phyloP scores from a whole-genome alignment of 1,140 invertebrate genomes.

The Trichomalopsis sarcophagae region DNA sequence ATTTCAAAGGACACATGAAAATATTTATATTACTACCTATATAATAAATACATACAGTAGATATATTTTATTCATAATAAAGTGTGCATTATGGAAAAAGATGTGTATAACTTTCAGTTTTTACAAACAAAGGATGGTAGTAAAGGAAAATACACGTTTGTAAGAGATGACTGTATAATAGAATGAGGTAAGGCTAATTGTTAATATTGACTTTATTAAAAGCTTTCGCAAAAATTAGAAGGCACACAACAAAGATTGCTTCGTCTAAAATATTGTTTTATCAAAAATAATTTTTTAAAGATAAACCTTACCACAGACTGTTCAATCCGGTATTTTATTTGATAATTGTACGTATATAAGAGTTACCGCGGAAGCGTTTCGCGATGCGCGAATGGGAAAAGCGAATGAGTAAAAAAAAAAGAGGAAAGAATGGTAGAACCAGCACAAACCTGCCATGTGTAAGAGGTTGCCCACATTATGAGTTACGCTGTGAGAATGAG shows the following conservation, averaged over 20 bases:
- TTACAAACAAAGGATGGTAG: no score
- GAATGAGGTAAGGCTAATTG: background rate
- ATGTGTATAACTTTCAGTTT: no score
- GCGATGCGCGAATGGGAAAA: conserved; percentile 20
- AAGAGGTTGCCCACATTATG: conserved; percentile 87
- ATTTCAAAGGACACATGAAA: no score
- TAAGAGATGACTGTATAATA: no score
- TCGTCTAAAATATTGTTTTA: no score
- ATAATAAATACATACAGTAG: no score
- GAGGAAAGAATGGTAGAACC: background rate
- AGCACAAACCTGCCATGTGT: conserved; percentile 85
- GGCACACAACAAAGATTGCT: no score
- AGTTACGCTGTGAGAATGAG: conserved; percentile 78
- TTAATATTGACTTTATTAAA: background rate
- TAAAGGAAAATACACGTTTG: no score
- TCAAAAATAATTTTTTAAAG: background rate
- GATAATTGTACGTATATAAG: background rate
- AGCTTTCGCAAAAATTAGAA: background rate
- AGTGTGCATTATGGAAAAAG: no score
- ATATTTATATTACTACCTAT: no score
- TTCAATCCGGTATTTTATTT: background rate
- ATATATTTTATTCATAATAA: no score
- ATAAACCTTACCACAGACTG: background rate
- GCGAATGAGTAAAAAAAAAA: conserved; percentile 26
- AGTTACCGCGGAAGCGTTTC: background rate